Evolutionary conservation across 2,797 vertebrate species (phyloP), one percentile per base, ranked within the genome.

Genomic region (Simalia tracyae): DNA sequence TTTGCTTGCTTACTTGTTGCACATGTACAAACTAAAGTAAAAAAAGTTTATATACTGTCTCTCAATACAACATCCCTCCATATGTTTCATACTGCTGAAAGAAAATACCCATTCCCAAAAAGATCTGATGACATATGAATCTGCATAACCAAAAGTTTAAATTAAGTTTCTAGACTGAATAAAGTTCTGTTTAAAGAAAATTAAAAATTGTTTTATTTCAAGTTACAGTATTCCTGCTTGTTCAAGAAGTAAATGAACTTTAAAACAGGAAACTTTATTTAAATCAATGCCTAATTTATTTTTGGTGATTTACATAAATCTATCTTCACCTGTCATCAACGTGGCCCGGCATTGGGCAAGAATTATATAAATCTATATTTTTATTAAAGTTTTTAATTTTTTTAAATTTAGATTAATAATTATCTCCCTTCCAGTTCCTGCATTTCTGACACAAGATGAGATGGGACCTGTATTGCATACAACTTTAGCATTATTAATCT

Each of bases 1-100:
- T 86, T 76, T 63, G 59, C 14, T 92, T 84, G 66, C 68, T 94
- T 31, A 0, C 86, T 85, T 93, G 19, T 59, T 88, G 61, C 59
- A 88, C 56, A 9, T 57, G 4, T 64, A 64, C 59, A 42, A 31
- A 86, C 72, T 6, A 61, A 59, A 61, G 28, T 28, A 2, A 54
- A 60, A 87, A 66, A 28, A n/a, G 28, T 42, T 5, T 22, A 5
- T 87, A 17, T 22, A n/a, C 31, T 22, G 50, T 36, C 50, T 56
- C 50, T 64, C 36, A 46, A 46, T 36, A 24, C 42, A 10, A 4
- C 50, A 54, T 54, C 50, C 50, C 50, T 54, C 50, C 50, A 50
- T 4, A 50, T 50, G 50, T 54, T 54, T 54, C 50, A 54, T 54
- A 54, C 72, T 24, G 72, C 19, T 81, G 42, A 81, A 86, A 31